phyloP scores from a whole-genome alignment of 2,888 invertebrate genomes.

The Clivina fossor region DNA sequence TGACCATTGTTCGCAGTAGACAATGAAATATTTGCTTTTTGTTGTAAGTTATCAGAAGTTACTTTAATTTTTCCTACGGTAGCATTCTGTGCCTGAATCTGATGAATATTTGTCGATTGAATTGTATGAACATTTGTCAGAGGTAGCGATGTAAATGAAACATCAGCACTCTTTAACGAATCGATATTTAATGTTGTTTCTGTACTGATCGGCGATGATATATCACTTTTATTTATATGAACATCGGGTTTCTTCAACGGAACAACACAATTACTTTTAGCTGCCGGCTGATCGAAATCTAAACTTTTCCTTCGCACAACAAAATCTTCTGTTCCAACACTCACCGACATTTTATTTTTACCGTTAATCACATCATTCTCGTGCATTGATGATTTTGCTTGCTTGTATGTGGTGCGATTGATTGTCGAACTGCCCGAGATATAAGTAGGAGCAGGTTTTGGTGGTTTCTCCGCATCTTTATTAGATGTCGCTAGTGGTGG shows the following conservation, averaged over 20 bases:
- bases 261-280: not conserved
- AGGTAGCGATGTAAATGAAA: conserved; percentile 33
- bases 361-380: conserved; percentile 54
- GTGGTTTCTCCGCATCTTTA: conserved; percentile 61
- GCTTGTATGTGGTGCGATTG: conserved; percentile 58
- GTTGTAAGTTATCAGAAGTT: conserved; percentile 52
- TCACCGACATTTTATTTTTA: conserved; percentile 42
- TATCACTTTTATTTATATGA: conserved; percentile 47
- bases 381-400: conserved; percentile 48
- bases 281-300: conserved; percentile 58
- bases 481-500: conserved; percentile 36
- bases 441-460: conserved; percentile 57
- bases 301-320: conserved; percentile 57
- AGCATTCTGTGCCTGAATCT: conserved; percentile 54
- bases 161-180: conserved; percentile 9
- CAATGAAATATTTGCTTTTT: conserved; percentile 48
- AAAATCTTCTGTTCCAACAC: conserved; percentile 24
- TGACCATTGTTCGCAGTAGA: conserved; percentile 40
- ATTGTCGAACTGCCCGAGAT: conserved; percentile 61
- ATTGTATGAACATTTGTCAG: conserved; percentile 36
- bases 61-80: conserved; percentile 55
- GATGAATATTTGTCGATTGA: conserved; percentile 46
- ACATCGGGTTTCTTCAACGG: conserved; percentile 47
- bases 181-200: conserved; percentile 25
- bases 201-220: conserved; percentile 23